Base-by-base conservation (phyloP, 1,140 invertebrate species). In the Neomicropteryx cornuta region DNA sequence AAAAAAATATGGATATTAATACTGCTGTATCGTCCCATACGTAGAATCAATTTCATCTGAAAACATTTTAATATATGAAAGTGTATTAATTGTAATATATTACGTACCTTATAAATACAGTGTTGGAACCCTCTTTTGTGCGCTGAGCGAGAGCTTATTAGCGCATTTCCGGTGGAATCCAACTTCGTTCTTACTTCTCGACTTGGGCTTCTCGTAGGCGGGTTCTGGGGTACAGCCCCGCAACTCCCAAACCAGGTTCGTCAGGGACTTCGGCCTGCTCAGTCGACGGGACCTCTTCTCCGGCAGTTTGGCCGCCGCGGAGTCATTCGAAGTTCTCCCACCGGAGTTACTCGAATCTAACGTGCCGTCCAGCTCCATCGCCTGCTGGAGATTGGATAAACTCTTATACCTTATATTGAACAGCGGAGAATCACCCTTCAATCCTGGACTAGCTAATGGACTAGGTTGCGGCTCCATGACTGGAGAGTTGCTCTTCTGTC, bases 271-370 rank as follows among this genome's bases (percentile, higher is more conserved):
- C 8, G 86, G 85, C 58, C 82, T 73, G 38, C 79, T 82, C 41
- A 84, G 52, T 46, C 79, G 77, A 44, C 81, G 69, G 33, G 79
- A 83, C 56, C 84, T 74, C 53, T 87, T 87, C 51, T 87, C 84
- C 17, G 83, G 84, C 50, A 86, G 68, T 52, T 87, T 87, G 3
- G 76, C 76, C 16, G 78, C 77, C 0, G 77, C 80, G 0, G 86
- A 89, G 60, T 88, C 85, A 0, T 82, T 84, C 14, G 85, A 88
- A 3, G 82, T 84, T 27, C 84, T 72, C 8, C 86, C 86, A 19
- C 87, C 86, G 11, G 85, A 88, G 58, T 88, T 84, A 59, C 84
- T 88, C 14, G 87, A 90, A 55, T 90, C 84, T 37, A 91, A 67
- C 4, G 87, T 90, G 2, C 87, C 84, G 52, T 80, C 75, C 14